Base-by-base conservation (phyloP, 1,140 invertebrate species). In the Pseudomyrmex concolor region DNA sequence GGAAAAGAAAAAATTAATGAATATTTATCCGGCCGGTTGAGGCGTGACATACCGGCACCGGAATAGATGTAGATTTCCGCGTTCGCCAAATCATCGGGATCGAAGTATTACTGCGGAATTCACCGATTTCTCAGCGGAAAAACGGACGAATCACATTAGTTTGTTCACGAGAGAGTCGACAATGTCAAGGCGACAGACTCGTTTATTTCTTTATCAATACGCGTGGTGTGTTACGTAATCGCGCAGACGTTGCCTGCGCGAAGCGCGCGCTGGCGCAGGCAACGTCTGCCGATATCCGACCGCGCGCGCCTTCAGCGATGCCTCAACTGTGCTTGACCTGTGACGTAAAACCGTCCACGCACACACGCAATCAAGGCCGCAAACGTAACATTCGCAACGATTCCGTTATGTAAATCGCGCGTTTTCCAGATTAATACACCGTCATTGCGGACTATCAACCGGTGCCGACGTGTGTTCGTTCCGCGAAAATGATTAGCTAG, bases 181-280 rank as follows among this genome's bases (percentile, higher is more conserved):
- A 89, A 89, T 89, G 88, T 89, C 88, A 89, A 89, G 88, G 88
- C 88, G 71, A 83, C 66, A 73, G 82, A 87, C 71, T 66, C 57
- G 80, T 70, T 80, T 85, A 89, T 86, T 89, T 86, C 64, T 85
- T 89, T 89, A 89, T 89, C 88, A 86, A 89, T 89, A 72, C 19
- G 76, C 19, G 19, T 10, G 7, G 60, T 0, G 34, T 7, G 34
- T 89, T 89, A 85, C 55, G 45, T 83, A 89, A 89, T 51, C 34
- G 34, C 34, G 34, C 34, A 34, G 34, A 34, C 34, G 34, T 34
- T 34, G 34, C 22, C 60, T 45, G 34, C 45, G 34, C 51, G 83
- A 83, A 85, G 85, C 70, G 62, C 70, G 62, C 67, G 76, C 5
- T 34, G 34, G 74, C 84, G 72, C 87, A 85, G n/a, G n/a, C n/a